These are phyloP conservation scores for Gobio gobio DNA, from an alignment of 2,113 vertebrate genomes.

Conservation along the genomic window DNA sequence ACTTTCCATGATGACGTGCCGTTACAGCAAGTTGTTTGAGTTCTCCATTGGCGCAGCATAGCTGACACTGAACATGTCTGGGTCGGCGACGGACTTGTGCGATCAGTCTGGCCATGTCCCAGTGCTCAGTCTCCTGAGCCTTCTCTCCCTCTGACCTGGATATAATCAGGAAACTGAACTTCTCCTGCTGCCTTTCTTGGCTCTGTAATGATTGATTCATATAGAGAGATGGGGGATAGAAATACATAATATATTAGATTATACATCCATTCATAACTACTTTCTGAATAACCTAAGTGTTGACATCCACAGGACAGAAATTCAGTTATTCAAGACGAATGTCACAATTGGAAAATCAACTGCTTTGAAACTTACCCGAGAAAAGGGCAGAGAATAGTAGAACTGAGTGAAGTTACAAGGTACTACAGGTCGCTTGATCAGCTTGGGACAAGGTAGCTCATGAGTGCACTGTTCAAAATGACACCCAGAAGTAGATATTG, in stretches of 20 bases:
- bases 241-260: not conserved
- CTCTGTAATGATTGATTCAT: conserved; percentile 66
- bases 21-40: conserved; percentile 81
- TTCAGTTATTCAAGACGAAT: not conserved
- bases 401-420: conserved; percentile 87
- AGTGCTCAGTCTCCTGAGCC: not conserved
- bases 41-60: conserved; percentile 79
- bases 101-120: conserved; percentile 79
- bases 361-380: conserved; percentile 72
- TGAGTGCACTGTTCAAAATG: conserved; percentile 77
- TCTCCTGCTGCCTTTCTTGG: conserved; percentile 71
- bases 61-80: conserved; percentile 82
- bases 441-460: conserved; percentile 81
- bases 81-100: conserved; percentile 75
- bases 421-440: conserved; percentile 59
- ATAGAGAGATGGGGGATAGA: not conserved
- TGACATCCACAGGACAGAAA: not conserved
- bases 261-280: not conserved
- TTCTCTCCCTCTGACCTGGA: conserved; percentile 52
- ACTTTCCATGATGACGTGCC: conserved; percentile 80
- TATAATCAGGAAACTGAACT: conserved; percentile 85
- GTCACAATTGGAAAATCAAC: not conserved
- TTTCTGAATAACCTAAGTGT: not conserved
- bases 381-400: conserved; percentile 78
- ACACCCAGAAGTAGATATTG: not conserved